Base-by-base conservation (phyloP, 2,888 invertebrate genomes). In the Panzeria rudis region DNA sequence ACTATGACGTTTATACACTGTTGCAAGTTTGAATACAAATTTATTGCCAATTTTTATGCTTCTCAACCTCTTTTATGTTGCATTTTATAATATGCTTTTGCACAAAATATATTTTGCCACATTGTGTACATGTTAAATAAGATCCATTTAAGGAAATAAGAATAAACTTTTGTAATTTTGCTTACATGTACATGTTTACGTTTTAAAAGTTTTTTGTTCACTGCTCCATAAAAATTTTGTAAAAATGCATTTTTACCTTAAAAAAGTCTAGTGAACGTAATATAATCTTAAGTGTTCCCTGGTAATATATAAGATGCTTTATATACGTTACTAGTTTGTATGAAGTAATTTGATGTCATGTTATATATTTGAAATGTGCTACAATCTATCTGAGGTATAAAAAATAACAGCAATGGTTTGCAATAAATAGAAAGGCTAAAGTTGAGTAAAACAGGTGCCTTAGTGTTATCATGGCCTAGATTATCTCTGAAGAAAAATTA, bases 121-220 rank as follows among this genome's bases (percentile, higher is more conserved):
- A 68, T 64, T 72, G 56, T 41, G 41, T 32, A 64, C 62, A 71
- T 54, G 47, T 64, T 56, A 23, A 69, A 59, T 32, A 23, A 47
- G 32, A 7, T 50, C 7, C 35, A 59, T 59, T 77, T 23, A 47
- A 68, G 68, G 15, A 66, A 59, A 59, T 35, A 35, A 59, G 3
- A 72, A 75, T 47, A 68, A 59, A 29, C 25, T 32, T 17, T 23
- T 64, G 25, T 59, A 80, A 69, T 81, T 75, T 75, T 69, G 54
- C 75, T 73, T 75, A 81, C 73, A 81, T n/a, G n/a, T n/a, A 82
- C 71, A 76, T 61, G 29, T 29, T 29, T 29, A 29, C 29, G 5
- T 29, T 71, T 54, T 69, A 54, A 44, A 59, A 41, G 61, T 54
- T 62, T 75, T 17, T 73, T 66, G 20, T 15, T 20, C 17, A 7